Conservation (phyloP, 2,797 vertebrate genomes). For the Urosaurus nigricauda region DNA sequence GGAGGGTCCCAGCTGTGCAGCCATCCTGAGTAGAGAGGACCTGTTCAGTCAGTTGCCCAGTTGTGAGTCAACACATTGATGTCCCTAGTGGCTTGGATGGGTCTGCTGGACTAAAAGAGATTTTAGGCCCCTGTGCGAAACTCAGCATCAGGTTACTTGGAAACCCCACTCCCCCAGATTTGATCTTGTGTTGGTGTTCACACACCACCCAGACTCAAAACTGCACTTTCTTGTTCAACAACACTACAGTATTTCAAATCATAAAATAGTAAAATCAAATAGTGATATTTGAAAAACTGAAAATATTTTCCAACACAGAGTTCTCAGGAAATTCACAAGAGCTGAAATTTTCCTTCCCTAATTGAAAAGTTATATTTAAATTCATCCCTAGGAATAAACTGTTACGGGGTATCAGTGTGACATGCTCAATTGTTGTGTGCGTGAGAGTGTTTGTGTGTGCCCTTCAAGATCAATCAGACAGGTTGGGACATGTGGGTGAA, state of each 20-base stretch:
- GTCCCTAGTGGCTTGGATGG: no score
- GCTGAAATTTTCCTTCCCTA: neutral
- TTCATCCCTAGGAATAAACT: neutral
- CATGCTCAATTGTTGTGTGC: neutral
- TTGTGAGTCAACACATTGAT: no score
- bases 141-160: neutral
- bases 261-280: neutral
- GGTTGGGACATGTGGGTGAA: neutral
- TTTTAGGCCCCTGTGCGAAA: neutral
- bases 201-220: neutral
- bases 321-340: neutral
- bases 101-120: no score
- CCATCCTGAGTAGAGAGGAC: no score
- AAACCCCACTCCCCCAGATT: neutral
- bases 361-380: neutral
- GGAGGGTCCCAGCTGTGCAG: no score
- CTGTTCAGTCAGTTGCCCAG: no score
- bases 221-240: neutral
- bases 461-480: no score
- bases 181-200: neutral
- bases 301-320: neutral
- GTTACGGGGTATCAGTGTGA: no score
- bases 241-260: neutral
- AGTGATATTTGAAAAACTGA: neutral
- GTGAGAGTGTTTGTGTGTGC: neutral